A percentile compares a stretch with the other conserved stretches of the same genome.
These are phyloP conservation scores for Achroia grisella DNA, from an alignment of 1,140 invertebrate species.

Conservation along the genomic window DNA sequence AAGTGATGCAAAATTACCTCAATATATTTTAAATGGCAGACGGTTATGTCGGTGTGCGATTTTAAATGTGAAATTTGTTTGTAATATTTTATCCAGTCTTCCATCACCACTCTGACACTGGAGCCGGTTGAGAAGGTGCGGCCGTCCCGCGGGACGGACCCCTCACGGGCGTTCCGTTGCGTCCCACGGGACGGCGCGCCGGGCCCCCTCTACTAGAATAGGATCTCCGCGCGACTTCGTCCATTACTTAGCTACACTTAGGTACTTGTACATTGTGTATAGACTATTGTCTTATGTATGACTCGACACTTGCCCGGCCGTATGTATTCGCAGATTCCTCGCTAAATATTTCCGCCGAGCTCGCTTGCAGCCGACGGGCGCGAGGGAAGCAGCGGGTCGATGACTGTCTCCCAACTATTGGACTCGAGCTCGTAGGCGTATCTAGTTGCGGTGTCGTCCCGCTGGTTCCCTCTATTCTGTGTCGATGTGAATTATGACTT, in stretches of 20 bases:
- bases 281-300: slow-evolving; percentile 2
- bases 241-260: slow-evolving; percentile 47
- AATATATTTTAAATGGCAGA: slow-evolving; percentile 26
- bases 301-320: slow-evolving; percentile 10
- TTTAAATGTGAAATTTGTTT: slow-evolving; percentile 1
- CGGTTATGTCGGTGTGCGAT: neutral
- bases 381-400: neutral
- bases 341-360: neutral
- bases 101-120: slow-evolving; percentile 35
- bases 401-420: neutral
- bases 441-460: too few species aligned
- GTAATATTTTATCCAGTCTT: slow-evolving; percentile 38
- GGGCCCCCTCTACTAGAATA: slow-evolving; percentile 10
- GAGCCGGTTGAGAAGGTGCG: neutral
- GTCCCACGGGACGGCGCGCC: neutral
- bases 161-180: too few species aligned
- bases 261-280: slow-evolving; percentile 50
- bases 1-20: slow-evolving; percentile 23
- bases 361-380: neutral
- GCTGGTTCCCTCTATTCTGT: too few species aligned
- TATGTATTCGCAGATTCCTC: neutral
- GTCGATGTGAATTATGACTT: too few species aligned
- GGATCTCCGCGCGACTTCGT: slow-evolving; percentile 40
- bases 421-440: too few species aligned
- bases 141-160: slow-evolving; percentile 1